A percentile compares a stretch with the other conserved stretches of the same genome.
Evolutionary conservation across 2,113 vertebrate genomes (phyloP).

Genomic region (Oreotrochilus melanogaster): DNA sequence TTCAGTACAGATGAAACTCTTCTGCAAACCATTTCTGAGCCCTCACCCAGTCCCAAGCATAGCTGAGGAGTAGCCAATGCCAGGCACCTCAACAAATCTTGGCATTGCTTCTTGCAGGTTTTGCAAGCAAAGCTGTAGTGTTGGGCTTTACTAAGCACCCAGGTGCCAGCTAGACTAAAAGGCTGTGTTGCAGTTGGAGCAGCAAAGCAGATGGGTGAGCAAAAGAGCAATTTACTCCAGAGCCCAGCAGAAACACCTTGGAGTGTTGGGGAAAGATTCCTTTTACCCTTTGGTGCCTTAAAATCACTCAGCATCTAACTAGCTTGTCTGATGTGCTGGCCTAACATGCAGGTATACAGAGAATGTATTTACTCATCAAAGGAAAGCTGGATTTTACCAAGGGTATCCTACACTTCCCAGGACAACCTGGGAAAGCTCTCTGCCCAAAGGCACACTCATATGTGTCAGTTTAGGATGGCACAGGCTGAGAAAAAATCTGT

Average conservation of each 20-base stretch:
- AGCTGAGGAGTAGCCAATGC: not conserved
- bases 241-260: not conserved
- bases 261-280: not conserved
- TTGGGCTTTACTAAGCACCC: not conserved
- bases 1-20: not conserved
- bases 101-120: slow-evolving; percentile 3
- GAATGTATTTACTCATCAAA: not conserved
- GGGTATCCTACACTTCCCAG: not conserved
- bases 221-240: not conserved
- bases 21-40: not conserved
- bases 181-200: not conserved
- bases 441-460: not conserved
- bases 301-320: not conserved
- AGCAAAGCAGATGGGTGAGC: not conserved
- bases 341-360: not conserved
- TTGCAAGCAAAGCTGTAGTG: not conserved
- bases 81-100: not conserved
- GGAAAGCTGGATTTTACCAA: not conserved
- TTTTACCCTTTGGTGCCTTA: not conserved
- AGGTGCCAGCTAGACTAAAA: not conserved
- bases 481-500: slow-evolving; percentile 63
- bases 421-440: not conserved
- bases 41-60: not conserved
- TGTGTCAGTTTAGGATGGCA: not conserved
- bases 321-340: not conserved